phyloP scores from a whole-genome alignment of 1,140 invertebrate species.

The Meteorus sp. region DNA sequence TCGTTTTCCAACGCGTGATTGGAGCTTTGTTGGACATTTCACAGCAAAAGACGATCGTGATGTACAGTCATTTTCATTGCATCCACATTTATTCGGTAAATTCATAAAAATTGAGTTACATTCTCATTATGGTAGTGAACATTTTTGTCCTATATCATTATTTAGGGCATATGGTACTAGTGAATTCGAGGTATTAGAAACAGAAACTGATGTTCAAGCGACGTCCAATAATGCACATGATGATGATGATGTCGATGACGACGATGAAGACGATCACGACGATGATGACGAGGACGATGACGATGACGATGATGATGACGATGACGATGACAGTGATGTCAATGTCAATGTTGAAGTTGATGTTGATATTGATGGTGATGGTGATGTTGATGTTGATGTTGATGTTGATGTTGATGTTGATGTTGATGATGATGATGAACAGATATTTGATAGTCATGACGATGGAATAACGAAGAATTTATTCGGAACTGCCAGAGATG shows the following conservation, averaged over 20 bases:
- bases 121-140: slow-evolving; percentile 93
- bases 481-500: slow-evolving; percentile 82
- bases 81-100: slow-evolving; percentile 86
- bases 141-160: slow-evolving; percentile 94
- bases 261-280: slow-evolving; percentile 60
- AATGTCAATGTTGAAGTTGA: slow-evolving; percentile 45
- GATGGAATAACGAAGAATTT: slow-evolving; percentile 64
- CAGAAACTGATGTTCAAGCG: slow-evolving; percentile 67
- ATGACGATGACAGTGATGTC: slow-evolving; percentile 54
- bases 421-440: slow-evolving; percentile 60
- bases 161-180: slow-evolving; percentile 90
- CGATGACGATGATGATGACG: slow-evolving; percentile 58
- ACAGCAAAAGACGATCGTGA: slow-evolving; percentile 82
- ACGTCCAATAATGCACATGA: slow-evolving; percentile 36
- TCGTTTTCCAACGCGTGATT: slow-evolving; percentile 89
- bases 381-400: background rate
- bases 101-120: slow-evolving; percentile 90
- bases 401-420: slow-evolving; percentile 65
- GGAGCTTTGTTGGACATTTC: slow-evolving; percentile 86
- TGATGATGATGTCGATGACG: slow-evolving; percentile 1
- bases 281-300: slow-evolving; percentile 29
- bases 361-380: slow-evolving; percentile 43
- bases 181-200: slow-evolving; percentile 85
- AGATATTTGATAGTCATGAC: slow-evolving; percentile 52
- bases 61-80: slow-evolving; percentile 83